Evolutionary conservation across 1,140 invertebrate species (phyloP), one percentile per base, ranked within the genome.

Genomic region (Trichonephila clavata): DNA sequence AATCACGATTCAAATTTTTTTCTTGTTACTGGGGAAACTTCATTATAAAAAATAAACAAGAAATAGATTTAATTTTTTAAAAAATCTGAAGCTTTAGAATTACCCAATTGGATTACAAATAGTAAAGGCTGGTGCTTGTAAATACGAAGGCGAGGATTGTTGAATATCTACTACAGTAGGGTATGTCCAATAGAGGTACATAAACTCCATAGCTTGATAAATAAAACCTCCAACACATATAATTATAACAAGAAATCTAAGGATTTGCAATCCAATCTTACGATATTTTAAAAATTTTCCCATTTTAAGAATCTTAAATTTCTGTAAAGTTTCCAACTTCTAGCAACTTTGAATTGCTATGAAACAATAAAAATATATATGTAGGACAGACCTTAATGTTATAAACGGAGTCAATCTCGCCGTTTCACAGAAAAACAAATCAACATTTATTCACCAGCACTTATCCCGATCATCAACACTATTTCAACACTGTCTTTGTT

Each of bases 151-250:
- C 0, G 63, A 57, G 1, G 60, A 71, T 20, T 88, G 24, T 27
- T 92, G 88, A 27, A 94, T 88, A 68, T 90, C 81, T 2, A 94
- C 87, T 20, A 94, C 68, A 16, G 93, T 94, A n/a, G 93, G 93
- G 27, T 94, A 94, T 16, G 87, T 80, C 88, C 87, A 90, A 43
- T 94, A 94, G 3, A 94, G 57, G 10, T 60, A 57, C 39, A 90
- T 32, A 65, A 94, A 94, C 18, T 57, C 63, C 50, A 81, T 61
- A 39, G 50, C 43, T 68, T 94, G 93, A 21, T 90, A 94, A 3
- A 90, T 24, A 87, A 94, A 94, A 63, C 93, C 93, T 14, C 57
- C 86, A 4, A 90, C 20, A n/a, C 93, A 94, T 50, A 43, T n/a
- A 7, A 94, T n/a, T 27, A 90, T 39, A 16, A 94, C 32, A 63